Conservation (phyloP, 1,140 invertebrate genomes). For the Centruroides vittatus region DNA sequence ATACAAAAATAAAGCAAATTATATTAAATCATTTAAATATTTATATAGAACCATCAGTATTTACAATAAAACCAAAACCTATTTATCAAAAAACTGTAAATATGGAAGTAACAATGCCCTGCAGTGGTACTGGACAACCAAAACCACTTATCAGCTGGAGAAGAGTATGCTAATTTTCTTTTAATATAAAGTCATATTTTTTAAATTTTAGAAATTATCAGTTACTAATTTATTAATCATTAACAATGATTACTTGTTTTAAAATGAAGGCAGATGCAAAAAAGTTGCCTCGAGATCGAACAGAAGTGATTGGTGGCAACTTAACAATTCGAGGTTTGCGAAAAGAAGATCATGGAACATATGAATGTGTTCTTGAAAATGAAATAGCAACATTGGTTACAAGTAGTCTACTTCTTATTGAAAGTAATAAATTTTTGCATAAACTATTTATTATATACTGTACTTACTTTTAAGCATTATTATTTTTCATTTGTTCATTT, state of each 20-base stretch:
- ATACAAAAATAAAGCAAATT: no score
- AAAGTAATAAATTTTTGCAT: constrained; percentile 31
- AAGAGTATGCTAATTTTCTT: constrained; percentile 42
- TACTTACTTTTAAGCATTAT: not conserved
- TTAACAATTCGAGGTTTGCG: constrained; percentile 76
- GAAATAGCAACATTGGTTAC: constrained; percentile 84
- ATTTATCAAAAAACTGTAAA: constrained; percentile 25
- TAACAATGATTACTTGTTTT: not conserved
- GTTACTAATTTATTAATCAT: not conserved
- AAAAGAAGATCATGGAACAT: constrained; percentile 78
- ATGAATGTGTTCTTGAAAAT: constrained; percentile 86
- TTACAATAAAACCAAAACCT: constrained; percentile 26
- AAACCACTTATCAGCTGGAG: constrained; percentile 80
- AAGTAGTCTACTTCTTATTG: constrained; percentile 75
- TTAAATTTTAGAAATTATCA: not conserved
- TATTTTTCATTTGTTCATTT: not conserved
- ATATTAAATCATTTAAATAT: not conserved
- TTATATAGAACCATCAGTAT: constrained; percentile 30
- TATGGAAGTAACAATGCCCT: constrained; percentile 72
- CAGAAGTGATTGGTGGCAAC: constrained; percentile 64
- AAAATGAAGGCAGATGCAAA: constrained; percentile 52
- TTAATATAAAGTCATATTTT: not conserved
- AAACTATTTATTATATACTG: not conserved
- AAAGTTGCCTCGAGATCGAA: constrained; percentile 58
- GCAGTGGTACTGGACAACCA: constrained; percentile 81